Percentiles rank a stretch among this genome's conserved stretches.
phyloP scores from a whole-genome alignment of 2,797 vertebrate species.

The Morus bassanus region DNA sequence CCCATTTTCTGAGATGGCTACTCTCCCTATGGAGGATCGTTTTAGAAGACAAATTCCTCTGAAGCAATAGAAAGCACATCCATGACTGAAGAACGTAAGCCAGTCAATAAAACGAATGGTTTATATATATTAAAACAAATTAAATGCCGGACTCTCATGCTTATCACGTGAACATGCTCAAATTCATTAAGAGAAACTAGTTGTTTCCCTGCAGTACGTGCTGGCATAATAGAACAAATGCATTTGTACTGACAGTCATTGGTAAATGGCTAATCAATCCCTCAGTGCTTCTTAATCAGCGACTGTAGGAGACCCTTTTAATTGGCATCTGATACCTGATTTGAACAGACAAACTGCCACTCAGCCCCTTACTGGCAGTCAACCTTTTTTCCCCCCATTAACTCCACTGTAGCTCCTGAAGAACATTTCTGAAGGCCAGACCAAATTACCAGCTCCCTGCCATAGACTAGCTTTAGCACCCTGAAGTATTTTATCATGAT shows the following conservation, averaged over 20 bases:
- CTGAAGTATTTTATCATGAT: conserved; percentile 51
- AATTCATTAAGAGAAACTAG: neutral
- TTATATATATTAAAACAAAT: neutral
- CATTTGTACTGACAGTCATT: conserved; percentile 6
- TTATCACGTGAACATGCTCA: neutral
- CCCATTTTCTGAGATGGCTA: neutral
- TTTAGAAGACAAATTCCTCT: neutral
- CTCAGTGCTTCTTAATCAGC: conserved; percentile 48
- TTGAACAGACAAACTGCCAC: conserved; percentile 31
- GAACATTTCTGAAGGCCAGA: neutral
- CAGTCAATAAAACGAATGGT: neutral
- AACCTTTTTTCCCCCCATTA: neutral
- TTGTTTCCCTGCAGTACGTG: neutral
- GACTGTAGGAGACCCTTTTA: conserved; percentile 23
- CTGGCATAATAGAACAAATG: conserved; percentile 36
- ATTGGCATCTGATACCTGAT: conserved; percentile 52
- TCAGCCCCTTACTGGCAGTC: conserved; percentile 8
- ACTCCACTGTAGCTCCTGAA: neutral
- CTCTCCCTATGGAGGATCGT: neutral
- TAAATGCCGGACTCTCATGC: neutral
- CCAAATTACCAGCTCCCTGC: neutral
- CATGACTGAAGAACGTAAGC: neutral
- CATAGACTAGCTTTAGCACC: neutral
- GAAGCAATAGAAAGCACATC: neutral
- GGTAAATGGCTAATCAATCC: conserved; percentile 60